Percentiles rank a stretch among this genome's conserved stretches.
Evolutionary conservation across 2,888 invertebrate species (phyloP).

Genomic region (Lycophotia porphyrea): DNA sequence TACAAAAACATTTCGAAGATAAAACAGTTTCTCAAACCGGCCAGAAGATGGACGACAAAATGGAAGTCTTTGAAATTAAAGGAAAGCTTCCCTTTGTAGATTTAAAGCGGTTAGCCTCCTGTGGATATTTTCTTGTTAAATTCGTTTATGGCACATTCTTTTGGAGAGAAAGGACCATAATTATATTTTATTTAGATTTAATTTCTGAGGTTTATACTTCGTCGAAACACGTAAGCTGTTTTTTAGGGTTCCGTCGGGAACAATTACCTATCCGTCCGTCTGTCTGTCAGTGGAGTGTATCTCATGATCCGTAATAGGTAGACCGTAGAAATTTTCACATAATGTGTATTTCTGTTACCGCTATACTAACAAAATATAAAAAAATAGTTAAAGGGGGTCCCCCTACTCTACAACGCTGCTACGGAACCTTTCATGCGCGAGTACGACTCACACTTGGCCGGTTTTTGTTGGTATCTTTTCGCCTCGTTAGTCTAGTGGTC

Average conservation of each 20-base stretch:
- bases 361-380: too few relatives aligned
- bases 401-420: too few relatives aligned
- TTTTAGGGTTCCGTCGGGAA: not conserved
- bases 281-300: too few relatives aligned
- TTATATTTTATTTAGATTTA: not conserved
- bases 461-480: too few relatives aligned
- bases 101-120: constrained; percentile 31
- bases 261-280: too few relatives aligned
- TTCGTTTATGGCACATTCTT: constrained; percentile 8
- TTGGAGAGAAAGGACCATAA: not conserved
- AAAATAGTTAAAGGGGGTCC: too few relatives aligned
- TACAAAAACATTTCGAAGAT: not conserved
- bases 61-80: constrained; percentile 30
- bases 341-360: too few relatives aligned
- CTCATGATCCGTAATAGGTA: too few relatives aligned
- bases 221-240: not conserved
- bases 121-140: constrained; percentile 26
- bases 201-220: not conserved
- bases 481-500: too few relatives aligned
- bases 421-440: too few relatives aligned
- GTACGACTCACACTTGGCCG: too few relatives aligned
- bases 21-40: constrained; percentile 10
- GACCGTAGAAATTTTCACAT: too few relatives aligned
- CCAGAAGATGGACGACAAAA: constrained; percentile 10
- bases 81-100: constrained; percentile 41